Evolutionary conservation across 2,888 invertebrate species (phyloP), one percentile per base, ranked within the genome.

Genomic region (Tricholauxania praeusta): DNA sequence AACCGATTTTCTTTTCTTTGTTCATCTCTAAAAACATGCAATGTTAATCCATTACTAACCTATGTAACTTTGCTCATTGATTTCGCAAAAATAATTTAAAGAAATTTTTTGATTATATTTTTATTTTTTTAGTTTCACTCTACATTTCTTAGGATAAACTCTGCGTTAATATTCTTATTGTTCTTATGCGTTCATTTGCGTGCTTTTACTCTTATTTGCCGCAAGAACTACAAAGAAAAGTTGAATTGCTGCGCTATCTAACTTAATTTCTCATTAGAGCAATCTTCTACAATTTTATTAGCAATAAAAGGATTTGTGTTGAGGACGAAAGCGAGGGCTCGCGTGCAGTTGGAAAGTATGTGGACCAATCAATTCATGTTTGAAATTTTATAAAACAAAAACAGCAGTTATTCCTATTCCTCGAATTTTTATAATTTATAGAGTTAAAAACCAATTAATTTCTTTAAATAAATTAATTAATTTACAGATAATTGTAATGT

Each of bases 301-400:
- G 69, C 60, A 28, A 60, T 39, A n/a, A 66, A 52, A 22, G 68
- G 60, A 60, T 28, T 60, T 19, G 28, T 59, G 47, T 62, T 53
- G 70, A 70, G 62, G 70, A 69, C 70, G 70, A 62, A 32, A n/a
- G 63, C 57, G 77, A 77, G 79, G 79, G 79, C 79, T 79, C 79
- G 77, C 72, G 77, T 73, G 79, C 79, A 78, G 79, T 78, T 79
- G 77, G 76, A 79, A 79, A 76, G 79, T 79, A 79, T 77, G 79
- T 79, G 63, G 55, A 73, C 60, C 49, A 28, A 72, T 71, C 47
- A 65, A 63, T 68, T 69, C 68, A 69, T 59, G 47, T 66, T 72
- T 73, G 39, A 17, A 57, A 57, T 8, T 57, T 71, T 63, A 57
- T 68, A 69, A 39, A 66, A 74, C 57, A 73, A 74, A 70, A 62